Conservation (phyloP, 1,140 invertebrate genomes). For the Vanessa tameamea region DNA sequence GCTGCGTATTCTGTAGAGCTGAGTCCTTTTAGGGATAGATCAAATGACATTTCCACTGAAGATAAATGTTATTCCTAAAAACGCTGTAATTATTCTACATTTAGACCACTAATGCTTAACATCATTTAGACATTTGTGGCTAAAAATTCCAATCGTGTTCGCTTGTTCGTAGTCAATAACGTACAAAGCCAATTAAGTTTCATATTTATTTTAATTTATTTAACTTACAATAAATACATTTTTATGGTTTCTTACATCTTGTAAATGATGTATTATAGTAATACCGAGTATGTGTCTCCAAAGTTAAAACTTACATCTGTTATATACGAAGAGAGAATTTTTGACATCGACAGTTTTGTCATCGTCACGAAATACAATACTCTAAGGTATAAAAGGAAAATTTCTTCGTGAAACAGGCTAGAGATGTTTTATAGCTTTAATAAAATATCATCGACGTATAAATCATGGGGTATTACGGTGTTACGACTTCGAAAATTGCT, state of each 20-base stretch:
- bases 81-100: too few species aligned
- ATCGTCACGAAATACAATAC: conserved; percentile 48
- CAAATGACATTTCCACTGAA: too few species aligned
- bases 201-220: too few species aligned
- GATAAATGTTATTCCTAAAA: too few species aligned
- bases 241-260: not conserved
- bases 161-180: too few species aligned
- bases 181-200: too few species aligned
- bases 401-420: conserved; percentile 49
- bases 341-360: conserved; percentile 50
- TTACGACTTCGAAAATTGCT: conserved; percentile 56
- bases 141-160: too few species aligned
- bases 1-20: too few species aligned
- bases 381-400: conserved; percentile 50
- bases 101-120: too few species aligned
- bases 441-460: conserved; percentile 69
- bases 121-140: too few species aligned
- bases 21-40: too few species aligned
- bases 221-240: too few species aligned
- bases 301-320: not conserved
- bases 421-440: conserved; percentile 67
- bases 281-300: not conserved
- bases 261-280: not conserved
- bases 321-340: conserved; percentile 25
- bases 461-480: conserved; percentile 58